These are phyloP conservation scores for Acanthopleura granulata DNA, from an alignment of 2,888 invertebrate species.

Conservation along the genomic window DNA sequence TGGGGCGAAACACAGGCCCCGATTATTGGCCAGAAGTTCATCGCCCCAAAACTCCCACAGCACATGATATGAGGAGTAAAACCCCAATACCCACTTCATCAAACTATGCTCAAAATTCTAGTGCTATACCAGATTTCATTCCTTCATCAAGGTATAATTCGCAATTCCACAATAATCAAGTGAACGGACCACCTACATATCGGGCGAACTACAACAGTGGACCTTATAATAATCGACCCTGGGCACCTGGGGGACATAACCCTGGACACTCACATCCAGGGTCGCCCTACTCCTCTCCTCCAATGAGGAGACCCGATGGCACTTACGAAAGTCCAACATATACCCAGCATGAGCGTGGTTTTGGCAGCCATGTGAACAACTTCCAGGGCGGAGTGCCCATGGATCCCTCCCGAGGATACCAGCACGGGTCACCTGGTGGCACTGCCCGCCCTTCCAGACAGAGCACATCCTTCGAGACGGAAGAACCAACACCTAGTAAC, in stretches of 20 bases:
- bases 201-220: neutral
- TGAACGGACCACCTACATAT: slow-evolving; percentile 27
- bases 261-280: slow-evolving; percentile 11
- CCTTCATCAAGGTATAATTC: slow-evolving; percentile 43
- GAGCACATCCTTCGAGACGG: slow-evolving; percentile 76
- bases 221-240: neutral
- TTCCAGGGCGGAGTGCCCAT: slow-evolving; percentile 6
- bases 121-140: slow-evolving; percentile 45
- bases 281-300: slow-evolving; percentile 13
- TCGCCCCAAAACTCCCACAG: slow-evolving; percentile 63
- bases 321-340: slow-evolving; percentile 19
- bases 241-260: slow-evolving; percentile 4
- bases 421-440: slow-evolving; percentile 43
- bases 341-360: slow-evolving; percentile 5
- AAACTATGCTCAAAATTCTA: slow-evolving; percentile 24
- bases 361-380: slow-evolving; percentile 6
- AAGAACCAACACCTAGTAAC: slow-evolving; percentile 71
- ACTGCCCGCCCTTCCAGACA: slow-evolving; percentile 66
- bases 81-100: slow-evolving; percentile 56
- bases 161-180: slow-evolving; percentile 33
- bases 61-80: slow-evolving; percentile 65
- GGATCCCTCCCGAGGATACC: slow-evolving; percentile 8
- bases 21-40: slow-evolving; percentile 53
- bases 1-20: slow-evolving; percentile 50
- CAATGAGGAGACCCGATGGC: slow-evolving; percentile 10